Percentiles rank a stretch among this genome's conserved stretches.
Evolutionary conservation across 2,113 vertebrate species (phyloP).

Genomic region (Onychostruthus taczanowskii): DNA sequence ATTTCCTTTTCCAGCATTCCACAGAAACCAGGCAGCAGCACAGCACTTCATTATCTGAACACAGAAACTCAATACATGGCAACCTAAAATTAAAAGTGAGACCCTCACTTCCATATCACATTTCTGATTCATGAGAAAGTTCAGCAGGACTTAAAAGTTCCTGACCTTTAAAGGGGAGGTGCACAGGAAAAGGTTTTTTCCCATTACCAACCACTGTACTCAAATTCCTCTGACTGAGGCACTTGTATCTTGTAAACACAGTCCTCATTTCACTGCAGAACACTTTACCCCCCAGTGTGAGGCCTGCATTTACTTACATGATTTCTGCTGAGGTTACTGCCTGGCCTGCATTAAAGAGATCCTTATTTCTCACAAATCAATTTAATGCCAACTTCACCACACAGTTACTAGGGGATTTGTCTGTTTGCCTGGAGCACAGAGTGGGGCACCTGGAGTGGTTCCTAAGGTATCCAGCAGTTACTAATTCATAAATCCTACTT

Average conservation of each 20-base stretch:
- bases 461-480: background rate
- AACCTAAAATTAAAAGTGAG: background rate
- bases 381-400: background rate
- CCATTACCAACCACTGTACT: background rate
- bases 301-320: background rate
- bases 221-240: background rate
- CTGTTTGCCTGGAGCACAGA: background rate
- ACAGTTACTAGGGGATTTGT: background rate
- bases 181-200: background rate
- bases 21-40: background rate
- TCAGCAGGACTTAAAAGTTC: background rate
- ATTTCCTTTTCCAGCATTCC: background rate
- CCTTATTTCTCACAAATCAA: background rate
- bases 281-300: background rate
- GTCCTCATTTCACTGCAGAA: background rate
- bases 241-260: background rate
- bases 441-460: background rate
- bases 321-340: background rate
- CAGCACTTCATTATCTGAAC: background rate
- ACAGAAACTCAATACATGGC: background rate
- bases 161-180: background rate
- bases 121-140: background rate
- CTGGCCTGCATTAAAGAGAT: background rate
- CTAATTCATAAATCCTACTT: background rate
- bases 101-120: background rate